A percentile compares a stretch with the other conserved stretches of the same genome.
These are phyloP conservation scores for Melinaea menophilus DNA, from an alignment of 2,888 invertebrate genomes.

Conservation along the genomic window DNA sequence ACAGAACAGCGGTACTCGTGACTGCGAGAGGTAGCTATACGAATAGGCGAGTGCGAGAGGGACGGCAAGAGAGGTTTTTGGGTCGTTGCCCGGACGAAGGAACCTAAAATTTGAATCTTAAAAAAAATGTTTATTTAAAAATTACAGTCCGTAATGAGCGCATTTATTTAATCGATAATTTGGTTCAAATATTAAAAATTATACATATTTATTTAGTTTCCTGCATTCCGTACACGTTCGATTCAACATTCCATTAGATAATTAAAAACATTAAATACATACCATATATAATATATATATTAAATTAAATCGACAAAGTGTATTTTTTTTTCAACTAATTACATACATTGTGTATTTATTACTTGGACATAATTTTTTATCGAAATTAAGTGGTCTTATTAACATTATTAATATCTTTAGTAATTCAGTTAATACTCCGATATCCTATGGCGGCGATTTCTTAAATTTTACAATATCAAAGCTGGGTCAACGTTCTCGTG, in stretches of 20 bases:
- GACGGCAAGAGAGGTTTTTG: slow-evolving; percentile 66
- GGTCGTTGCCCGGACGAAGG: slow-evolving; percentile 75
- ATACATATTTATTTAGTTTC: slow-evolving; percentile 1
- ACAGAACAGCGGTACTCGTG: slow-evolving; percentile 77
- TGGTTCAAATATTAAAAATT: too few species aligned
- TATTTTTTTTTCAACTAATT: too few species aligned
- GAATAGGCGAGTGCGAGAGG: slow-evolving; percentile 48
- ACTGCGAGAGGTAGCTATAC: slow-evolving; percentile 64
- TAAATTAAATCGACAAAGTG: not conserved
- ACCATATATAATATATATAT: slow-evolving; percentile 1
- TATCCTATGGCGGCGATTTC: too few species aligned
- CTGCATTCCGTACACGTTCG: slow-evolving; percentile 13
- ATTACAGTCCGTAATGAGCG: too few species aligned
- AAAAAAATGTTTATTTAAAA: slow-evolving; percentile 49
- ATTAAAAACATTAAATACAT: slow-evolving; percentile 11
- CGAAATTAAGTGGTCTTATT: too few species aligned
- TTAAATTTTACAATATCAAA: too few species aligned
- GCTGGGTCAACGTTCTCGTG: slow-evolving; percentile 4
- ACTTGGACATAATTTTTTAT: too few species aligned
- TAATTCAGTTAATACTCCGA: too few species aligned
- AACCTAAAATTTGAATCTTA: slow-evolving; percentile 68
- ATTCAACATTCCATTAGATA: slow-evolving; percentile 9
- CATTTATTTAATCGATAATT: too few species aligned
- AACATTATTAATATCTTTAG: too few species aligned
- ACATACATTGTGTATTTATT: too few species aligned